These are phyloP conservation scores for Podarcis siculus DNA, from an alignment of 2,797 vertebrate species.

Conservation along the genomic window DNA sequence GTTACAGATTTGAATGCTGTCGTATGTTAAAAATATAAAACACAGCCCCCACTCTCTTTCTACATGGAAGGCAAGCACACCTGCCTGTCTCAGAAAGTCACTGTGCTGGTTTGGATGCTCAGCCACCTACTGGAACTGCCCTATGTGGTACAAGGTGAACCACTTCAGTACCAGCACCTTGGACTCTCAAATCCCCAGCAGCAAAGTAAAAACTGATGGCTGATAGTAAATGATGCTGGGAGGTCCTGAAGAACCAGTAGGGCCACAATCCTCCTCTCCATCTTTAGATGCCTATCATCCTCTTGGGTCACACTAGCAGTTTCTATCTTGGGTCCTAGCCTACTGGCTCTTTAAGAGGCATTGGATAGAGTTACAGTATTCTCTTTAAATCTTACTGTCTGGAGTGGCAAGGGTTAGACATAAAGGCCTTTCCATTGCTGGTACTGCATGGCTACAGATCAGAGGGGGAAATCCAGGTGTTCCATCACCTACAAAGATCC, in stretches of 20 bases:
- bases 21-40: not conserved
- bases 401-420: not conserved
- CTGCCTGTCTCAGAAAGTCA: not conserved
- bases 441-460: not conserved
- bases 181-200: not conserved
- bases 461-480: not conserved
- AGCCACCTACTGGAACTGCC: not conserved
- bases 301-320: not conserved
- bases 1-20: not conserved
- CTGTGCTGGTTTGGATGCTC: not conserved
- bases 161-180: not conserved
- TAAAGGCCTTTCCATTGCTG: not conserved
- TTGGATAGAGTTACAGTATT: no score
- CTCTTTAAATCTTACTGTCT: not conserved
- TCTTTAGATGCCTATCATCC: not conserved
- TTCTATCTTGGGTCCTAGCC: not conserved
- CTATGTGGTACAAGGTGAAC: not conserved
- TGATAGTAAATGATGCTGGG: not conserved
- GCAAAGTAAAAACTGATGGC: not conserved
- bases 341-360: not conserved
- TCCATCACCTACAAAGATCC: not conserved
- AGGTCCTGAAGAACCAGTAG: not conserved
- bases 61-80: not conserved
- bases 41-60: not conserved
- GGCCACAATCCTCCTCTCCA: not conserved